These are phyloP conservation scores for Drosophila setifemur DNA, from an alignment of 1,140 invertebrate species.

Conservation along the genomic window DNA sequence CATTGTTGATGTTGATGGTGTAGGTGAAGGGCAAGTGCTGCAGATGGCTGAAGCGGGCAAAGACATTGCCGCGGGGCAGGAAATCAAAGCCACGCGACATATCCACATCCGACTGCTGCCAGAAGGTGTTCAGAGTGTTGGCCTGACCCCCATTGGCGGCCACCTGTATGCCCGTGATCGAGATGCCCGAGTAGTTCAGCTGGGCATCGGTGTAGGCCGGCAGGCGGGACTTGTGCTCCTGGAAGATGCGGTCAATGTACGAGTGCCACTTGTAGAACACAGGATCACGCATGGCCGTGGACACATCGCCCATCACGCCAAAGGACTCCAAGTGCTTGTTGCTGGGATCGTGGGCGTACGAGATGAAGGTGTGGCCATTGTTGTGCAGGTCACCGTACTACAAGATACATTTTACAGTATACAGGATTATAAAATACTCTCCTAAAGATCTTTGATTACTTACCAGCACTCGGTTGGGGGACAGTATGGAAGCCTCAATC, in stretches of 20 bases:
- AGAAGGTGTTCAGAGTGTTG: conserved; percentile 87
- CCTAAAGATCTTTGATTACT: conserved; percentile 48
- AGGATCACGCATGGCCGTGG: conserved; percentile 91
- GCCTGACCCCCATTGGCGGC: conserved; percentile 82
- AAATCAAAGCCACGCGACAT: conserved; percentile 90
- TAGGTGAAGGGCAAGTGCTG: conserved; percentile 88
- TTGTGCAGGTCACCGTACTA: conserved; percentile 90
- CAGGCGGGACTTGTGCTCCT: conserved; percentile 88
- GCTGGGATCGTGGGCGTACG: conserved; percentile 89
- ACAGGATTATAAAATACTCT: neutral
- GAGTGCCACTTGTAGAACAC: conserved; percentile 93
- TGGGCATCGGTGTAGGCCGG: conserved; percentile 84
- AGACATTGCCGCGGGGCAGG: conserved; percentile 87
- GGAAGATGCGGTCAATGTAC: conserved; percentile 91
- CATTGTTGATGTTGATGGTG: conserved; percentile 87
- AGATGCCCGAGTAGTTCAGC: conserved; percentile 87
- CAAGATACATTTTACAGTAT: too few relatives aligned
- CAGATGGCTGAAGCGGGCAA: conserved; percentile 89
- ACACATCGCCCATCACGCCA: conserved; percentile 88
- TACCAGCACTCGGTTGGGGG: conserved; percentile 87
- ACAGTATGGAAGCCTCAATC: conserved; percentile 88
- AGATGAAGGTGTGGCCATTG: conserved; percentile 87
- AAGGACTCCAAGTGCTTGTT: conserved; percentile 87
- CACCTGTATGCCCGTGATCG: conserved; percentile 84
- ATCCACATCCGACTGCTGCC: conserved; percentile 89